A percentile compares a stretch with the other conserved stretches of the same genome.
phyloP scores from a whole-genome alignment of 2,888 invertebrate genomes.

The Perizoma flavofasciatum region DNA sequence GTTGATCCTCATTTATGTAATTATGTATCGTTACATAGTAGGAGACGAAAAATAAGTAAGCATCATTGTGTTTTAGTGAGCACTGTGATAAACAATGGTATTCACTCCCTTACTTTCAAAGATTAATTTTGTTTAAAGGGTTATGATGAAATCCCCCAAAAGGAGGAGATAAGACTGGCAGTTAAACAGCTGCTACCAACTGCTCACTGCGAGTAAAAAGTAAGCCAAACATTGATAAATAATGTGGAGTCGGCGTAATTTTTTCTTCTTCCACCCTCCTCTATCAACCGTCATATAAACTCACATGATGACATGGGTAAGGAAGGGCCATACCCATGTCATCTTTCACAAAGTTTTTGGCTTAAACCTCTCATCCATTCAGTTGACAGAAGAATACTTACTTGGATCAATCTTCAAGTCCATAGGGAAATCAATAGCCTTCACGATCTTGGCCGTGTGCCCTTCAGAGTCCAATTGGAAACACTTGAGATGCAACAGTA shows the following conservation, averaged over 20 bases:
- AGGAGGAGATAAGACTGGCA: too few species aligned
- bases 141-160: too few species aligned
- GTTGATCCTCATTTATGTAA: constrained; percentile 60
- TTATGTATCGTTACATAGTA: constrained; percentile 42
- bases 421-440: constrained; percentile 94
- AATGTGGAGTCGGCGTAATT: too few species aligned
- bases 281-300: too few species aligned
- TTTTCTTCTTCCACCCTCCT: too few species aligned
- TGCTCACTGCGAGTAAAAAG: too few species aligned
- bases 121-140: constrained; percentile 5
- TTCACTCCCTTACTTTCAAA: background rate
- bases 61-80: constrained; percentile 57
- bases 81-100: too few species aligned
- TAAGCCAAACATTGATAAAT: too few species aligned
- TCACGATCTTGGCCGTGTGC: constrained; percentile 95
- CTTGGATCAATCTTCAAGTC: constrained; percentile 95
- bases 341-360: too few species aligned
- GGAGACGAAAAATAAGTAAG: constrained; percentile 78
- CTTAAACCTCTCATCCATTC: background rate
- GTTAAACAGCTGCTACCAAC: too few species aligned
- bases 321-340: too few species aligned
- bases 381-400: constrained; percentile 61
- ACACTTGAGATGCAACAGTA: constrained; percentile 96
- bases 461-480: constrained; percentile 95
- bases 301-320: too few species aligned